Evolutionary conservation across 2,113 vertebrate species (phyloP).

Genomic region (Corythoichthys haematopterus): DNA sequence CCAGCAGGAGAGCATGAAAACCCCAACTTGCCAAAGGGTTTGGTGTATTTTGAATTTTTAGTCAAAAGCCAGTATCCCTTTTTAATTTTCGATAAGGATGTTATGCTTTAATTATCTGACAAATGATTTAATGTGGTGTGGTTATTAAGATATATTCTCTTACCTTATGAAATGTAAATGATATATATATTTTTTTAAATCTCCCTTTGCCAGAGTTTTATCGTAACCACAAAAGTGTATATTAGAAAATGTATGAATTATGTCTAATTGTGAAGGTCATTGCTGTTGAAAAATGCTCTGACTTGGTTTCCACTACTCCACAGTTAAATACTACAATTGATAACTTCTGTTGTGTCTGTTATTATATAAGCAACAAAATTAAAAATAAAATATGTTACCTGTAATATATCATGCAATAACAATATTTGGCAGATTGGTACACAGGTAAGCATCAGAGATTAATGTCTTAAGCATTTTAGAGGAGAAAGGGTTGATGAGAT

Average conservation of each 20-base stretch:
- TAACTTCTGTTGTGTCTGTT: neutral
- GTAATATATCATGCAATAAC: constrained; percentile 8
- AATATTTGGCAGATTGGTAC: constrained; percentile 32
- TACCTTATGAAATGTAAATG: too few species aligned
- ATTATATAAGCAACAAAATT: neutral
- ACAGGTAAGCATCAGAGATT: constrained; percentile 61
- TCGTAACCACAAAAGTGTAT: neutral
- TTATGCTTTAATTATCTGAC: too few species aligned
- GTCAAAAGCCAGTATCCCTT: too few species aligned
- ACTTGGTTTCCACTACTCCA: constrained; percentile 5
- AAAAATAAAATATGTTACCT: neutral
- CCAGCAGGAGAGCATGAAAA: too few species aligned
- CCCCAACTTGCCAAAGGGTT: too few species aligned
- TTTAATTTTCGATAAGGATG: too few species aligned
- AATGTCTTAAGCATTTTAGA: constrained; percentile 58
- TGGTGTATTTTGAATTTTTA: too few species aligned
- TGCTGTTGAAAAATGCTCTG: neutral
- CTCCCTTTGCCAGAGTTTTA: neutral
- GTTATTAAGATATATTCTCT: too few species aligned
- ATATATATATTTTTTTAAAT: too few species aligned
- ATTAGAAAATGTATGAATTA: neutral
- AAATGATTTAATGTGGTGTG: too few species aligned
- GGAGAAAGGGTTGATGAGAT: constrained; percentile 57
- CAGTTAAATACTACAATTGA: neutral
- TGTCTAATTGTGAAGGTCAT: neutral